Evolutionary conservation across 1,140 invertebrate species (phyloP), one percentile per base, ranked within the genome.

Genomic region (Sesamia nonagrioides): DNA sequence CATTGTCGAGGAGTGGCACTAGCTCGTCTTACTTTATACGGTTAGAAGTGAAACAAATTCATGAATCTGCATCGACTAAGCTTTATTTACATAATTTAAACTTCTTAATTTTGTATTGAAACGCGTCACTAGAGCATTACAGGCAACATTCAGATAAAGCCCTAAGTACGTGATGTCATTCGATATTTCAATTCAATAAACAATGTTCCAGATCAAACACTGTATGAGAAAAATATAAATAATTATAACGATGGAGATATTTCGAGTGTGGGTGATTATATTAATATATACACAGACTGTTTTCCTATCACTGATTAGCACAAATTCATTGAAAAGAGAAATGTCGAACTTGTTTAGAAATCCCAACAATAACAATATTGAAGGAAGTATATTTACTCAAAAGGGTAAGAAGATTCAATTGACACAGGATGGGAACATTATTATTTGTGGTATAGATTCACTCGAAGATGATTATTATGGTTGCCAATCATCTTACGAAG

Each of bases 391-490:
- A 37, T 0, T 50, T 0, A 50, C 45, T 15, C 15, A 50, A 15
- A 50, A 50, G 11, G 45, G 45, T 5, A 50, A 15, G 15, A 50
- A 50, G 45, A 50, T 50, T 13, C 45, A 58, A 17, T 2, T 56
- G 6, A 27, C 54, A 33, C 4, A 11, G 6, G 11, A 42, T 33
- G 50, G 11, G n/a, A 37, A 40, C 15, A 40, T 50, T 13, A 50
- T 50, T 21, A 69, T 69, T 11, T 77, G 75, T 45, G 75, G 75
- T 27, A 42, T 69, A 45, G 75, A 77, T 17, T 77, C 75, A 21
- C 33, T 42, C 4, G 75, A 77, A 69, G 75, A 77, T 18, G 75
- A 77, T 21, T 69, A 69, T 35, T 77, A 77, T 9, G 75, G 75
- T 27, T 77, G 75, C 27, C 45, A 42, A 45, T 35, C n/a, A 61